Conservation (phyloP, 1,140 invertebrate genomes). For the Ceratoteleas bidentatus region DNA sequence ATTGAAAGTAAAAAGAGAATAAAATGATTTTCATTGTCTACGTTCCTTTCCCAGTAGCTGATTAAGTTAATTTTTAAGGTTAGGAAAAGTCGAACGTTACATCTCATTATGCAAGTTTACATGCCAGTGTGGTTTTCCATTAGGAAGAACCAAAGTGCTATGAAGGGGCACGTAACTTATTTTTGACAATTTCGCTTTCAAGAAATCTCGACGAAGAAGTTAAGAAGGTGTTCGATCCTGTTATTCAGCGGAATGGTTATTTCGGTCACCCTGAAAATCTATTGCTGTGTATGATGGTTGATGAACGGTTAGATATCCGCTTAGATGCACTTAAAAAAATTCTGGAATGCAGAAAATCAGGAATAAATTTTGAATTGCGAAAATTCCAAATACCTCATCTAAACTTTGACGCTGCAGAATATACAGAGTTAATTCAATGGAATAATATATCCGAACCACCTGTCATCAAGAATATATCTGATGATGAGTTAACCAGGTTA, state of each 20-base stretch:
- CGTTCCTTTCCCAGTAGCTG: no score
- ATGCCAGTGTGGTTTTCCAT: conserved; percentile 72
- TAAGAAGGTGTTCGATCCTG: conserved; percentile 6
- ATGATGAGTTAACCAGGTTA: neutral
- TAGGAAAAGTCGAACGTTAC: no score
- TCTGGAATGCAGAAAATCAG: conserved; percentile 10
- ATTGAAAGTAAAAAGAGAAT: no score
- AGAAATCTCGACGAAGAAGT: conserved; percentile 25
- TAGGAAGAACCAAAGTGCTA: conserved; percentile 66
- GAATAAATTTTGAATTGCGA: neutral
- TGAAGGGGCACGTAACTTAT: conserved; percentile 59
- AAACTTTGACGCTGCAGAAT: conserved; percentile 15
- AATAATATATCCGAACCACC: conserved; percentile 15
- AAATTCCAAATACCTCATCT: conserved; percentile 12
- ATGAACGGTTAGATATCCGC: conserved; percentile 15
- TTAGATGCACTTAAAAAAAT: conserved; percentile 24
- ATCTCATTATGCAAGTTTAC: conserved; percentile 72
- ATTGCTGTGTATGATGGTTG: conserved; percentile 19
- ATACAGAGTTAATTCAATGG: conserved; percentile 6
- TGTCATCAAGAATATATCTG: neutral
- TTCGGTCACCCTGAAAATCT: conserved; percentile 39
- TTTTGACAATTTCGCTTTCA: conserved; percentile 40
- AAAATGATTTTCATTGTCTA: no score
- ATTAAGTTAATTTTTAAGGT: no score
- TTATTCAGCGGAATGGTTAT: conserved; percentile 20